Evolutionary conservation across 2,113 vertebrate genomes (phyloP).

Genomic region (Psilopsiagon aurifrons): DNA sequence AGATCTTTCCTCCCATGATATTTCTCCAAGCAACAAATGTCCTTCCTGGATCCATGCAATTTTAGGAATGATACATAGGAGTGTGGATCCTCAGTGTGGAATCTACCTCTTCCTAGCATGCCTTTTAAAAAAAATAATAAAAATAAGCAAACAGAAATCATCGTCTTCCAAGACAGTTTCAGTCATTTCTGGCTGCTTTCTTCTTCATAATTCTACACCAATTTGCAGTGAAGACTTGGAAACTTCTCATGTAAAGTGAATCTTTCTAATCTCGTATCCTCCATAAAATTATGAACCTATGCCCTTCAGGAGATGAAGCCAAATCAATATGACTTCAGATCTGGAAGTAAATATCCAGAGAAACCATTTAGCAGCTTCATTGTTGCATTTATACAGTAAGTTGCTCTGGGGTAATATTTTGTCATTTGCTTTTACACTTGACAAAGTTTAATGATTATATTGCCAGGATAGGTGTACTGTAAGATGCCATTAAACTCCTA

Average conservation of each 20-base stretch:
- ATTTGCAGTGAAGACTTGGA: background rate
- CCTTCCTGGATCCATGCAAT: background rate
- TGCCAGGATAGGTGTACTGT: constrained; percentile 31
- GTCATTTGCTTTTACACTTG: constrained; percentile 62
- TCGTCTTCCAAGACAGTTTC: background rate
- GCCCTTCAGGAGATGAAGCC: background rate
- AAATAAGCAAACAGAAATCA: background rate
- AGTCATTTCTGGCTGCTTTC: background rate
- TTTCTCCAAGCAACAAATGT: background rate
- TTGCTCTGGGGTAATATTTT: constrained; percentile 57
- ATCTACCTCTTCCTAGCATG: background rate
- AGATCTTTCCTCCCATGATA: background rate
- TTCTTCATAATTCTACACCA: background rate
- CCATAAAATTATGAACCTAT: background rate
- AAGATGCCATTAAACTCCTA: constrained; percentile 53
- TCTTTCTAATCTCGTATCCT: background rate
- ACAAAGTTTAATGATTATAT: constrained; percentile 60
- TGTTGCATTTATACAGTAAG: constrained; percentile 27
- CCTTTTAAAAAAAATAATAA: background rate
- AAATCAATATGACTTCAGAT: constrained; percentile 23
- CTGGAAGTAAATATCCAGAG: constrained; percentile 32
- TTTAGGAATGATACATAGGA: background rate
- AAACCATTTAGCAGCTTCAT: constrained; percentile 32
- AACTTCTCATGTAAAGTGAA: background rate
- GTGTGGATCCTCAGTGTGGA: background rate